Evolutionary conservation across 2,113 vertebrate genomes (phyloP), one percentile per base, ranked within the genome.

Genomic region (Anolis sagrei): DNA sequence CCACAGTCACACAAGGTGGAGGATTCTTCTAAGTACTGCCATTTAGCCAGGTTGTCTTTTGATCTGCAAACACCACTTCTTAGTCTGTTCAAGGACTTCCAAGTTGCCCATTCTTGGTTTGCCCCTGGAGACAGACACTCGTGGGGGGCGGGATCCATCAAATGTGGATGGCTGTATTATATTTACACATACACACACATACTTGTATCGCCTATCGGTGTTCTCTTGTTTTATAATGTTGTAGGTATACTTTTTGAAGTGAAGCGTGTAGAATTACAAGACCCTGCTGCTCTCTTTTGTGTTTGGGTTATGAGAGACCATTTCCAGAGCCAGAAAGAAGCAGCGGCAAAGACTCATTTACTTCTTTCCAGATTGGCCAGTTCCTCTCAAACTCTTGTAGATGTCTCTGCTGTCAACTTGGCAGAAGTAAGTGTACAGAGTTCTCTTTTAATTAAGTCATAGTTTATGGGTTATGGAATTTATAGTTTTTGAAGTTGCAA

Each of bases 201-300:
- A 44, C 5, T 44, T 44, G 39, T 44, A 32, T 6, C 34, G 10
- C 48, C 61, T 66, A 27, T 51, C 11, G 61, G 44, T 72, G 7
- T 2, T 16, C 64, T 25, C 54, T 34, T 79, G 48, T 70, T 83
- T 29, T 81, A 6, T 87, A 34, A 89, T 86, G 76, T 75, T 81
- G 0, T 92, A 99, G 98, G 97, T 74, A 88, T 99, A 82, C 91
- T 94, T 90, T 98, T 97, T 48, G 96, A 98, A 58, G 96, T 99
- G 51, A 95, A 94, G 64, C 89, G 91, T 25, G 94, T 95, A 39
- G 85, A 95, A 68, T 94, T 98, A 72, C 93, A 91, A 23, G 95
- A 96, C 39, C 89, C 96, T 2, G 64, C 93, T 19, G 58, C 83
- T 1, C 91, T 99, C 82, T 98, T 98, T 94, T 98, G 97, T 84